Evolutionary conservation across 2,888 invertebrate species (phyloP).

Genomic region (Pollenia amentaria): DNA sequence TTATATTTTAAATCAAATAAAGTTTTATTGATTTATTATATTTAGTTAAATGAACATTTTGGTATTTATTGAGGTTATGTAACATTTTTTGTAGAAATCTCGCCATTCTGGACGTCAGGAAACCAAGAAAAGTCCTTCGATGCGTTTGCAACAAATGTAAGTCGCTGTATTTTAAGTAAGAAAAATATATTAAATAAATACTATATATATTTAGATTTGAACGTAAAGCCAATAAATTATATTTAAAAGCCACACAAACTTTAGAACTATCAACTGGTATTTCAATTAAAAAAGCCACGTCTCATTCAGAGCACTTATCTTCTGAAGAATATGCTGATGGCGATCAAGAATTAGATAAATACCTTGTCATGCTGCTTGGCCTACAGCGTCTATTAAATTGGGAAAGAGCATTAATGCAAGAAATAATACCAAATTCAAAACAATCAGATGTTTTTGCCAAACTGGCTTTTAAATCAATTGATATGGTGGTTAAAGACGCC

Average conservation of each 20-base stretch:
- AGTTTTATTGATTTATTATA: conserved; percentile 13
- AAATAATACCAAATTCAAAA: conserved; percentile 92
- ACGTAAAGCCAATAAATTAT: conserved; percentile 92
- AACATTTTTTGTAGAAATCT: conserved; percentile 79
- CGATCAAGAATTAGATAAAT: conserved; percentile 93
- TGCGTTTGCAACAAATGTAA: conserved; percentile 92
- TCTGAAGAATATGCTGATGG: conserved; percentile 85
- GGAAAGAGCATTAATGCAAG: conserved; percentile 92
- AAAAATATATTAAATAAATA: background rate
- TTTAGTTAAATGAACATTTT: background rate
- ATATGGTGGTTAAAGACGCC: conserved; percentile 93
- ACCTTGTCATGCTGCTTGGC: conserved; percentile 92
- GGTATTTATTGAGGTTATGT: conserved; percentile 34
- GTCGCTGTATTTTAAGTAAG: conserved; percentile 46
- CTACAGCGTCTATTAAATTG: conserved; percentile 94
- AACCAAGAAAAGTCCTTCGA: conserved; percentile 91
- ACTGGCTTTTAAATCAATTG: conserved; percentile 93
- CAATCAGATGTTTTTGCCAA: conserved; percentile 93
- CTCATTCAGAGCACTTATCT: conserved; percentile 83
- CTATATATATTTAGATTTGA: conserved; percentile 86
- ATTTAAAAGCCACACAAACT: conserved; percentile 93
- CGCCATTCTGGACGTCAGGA: conserved; percentile 88
- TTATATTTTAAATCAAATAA: background rate
- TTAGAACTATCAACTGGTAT: conserved; percentile 92
- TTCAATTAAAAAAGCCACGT: conserved; percentile 87